Evolutionary conservation across 2,113 vertebrate species (phyloP).

Genomic region (Acanthisitta chloris): DNA sequence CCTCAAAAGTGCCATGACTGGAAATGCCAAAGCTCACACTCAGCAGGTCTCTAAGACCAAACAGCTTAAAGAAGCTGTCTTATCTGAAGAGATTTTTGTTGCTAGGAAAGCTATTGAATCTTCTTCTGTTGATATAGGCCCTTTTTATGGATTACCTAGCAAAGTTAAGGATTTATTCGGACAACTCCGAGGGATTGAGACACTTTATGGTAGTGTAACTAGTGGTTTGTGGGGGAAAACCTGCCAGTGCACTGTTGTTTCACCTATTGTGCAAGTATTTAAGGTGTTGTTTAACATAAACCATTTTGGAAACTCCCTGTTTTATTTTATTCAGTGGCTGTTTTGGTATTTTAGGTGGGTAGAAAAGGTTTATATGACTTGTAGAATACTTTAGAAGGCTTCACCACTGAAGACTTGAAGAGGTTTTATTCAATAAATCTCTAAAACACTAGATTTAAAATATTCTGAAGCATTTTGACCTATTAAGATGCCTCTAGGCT

Average conservation of each 20-base stretch:
- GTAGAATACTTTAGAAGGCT: neutral
- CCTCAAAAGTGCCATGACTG: constrained; percentile 87
- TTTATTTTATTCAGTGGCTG: neutral
- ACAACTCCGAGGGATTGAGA: constrained; percentile 85
- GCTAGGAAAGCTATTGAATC: constrained; percentile 79
- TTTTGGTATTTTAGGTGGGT: neutral
- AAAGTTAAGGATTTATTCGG: constrained; percentile 89
- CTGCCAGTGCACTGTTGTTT: neutral
- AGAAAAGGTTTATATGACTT: neutral
- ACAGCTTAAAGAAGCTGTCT: constrained; percentile 79
- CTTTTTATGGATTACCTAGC: constrained; percentile 93
- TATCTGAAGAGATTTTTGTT: constrained; percentile 85
- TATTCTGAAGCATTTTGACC: neutral
- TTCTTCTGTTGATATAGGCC: constrained; percentile 82
- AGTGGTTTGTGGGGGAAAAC: neutral
- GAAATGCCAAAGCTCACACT: constrained; percentile 81
- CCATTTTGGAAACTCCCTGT: neutral
- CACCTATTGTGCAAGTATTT: neutral
- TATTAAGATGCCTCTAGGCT: rapidly evolving
- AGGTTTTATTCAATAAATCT: neutral
- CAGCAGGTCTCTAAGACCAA: constrained; percentile 74
- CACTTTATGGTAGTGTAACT: constrained; percentile 86
- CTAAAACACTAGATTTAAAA: neutral
- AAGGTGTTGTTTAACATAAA: neutral
- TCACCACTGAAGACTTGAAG: rapidly evolving